Percentiles rank a stretch among this genome's conserved stretches.
Conservation (phyloP, 2,888 invertebrate genomes). For the Parthenolecanium corni region DNA sequence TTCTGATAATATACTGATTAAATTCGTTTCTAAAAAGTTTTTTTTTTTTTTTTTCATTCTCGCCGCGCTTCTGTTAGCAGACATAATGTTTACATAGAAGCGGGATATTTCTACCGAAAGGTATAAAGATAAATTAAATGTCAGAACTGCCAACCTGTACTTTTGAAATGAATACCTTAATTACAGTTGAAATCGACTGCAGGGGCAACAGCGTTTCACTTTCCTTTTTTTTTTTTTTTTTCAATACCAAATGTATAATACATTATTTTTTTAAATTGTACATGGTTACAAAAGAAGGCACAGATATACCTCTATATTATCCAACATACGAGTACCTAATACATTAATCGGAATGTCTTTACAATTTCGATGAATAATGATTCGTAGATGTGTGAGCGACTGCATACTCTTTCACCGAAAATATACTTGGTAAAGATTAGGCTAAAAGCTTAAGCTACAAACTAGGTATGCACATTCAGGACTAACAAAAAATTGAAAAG, state of each 20-base stretch:
- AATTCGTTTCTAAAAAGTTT: constrained; percentile 5
- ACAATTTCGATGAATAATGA: constrained; percentile 18
- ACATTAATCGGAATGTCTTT: constrained; percentile 20
- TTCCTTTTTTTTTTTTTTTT: constrained; percentile 10
- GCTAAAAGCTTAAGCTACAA: no score
- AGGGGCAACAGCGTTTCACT: not conserved
- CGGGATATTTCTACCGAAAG: constrained; percentile 11
- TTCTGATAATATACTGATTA: constrained; percentile 18
- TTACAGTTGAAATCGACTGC: constrained; percentile 12
- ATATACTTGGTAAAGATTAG: no score
- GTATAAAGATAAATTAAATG: constrained; percentile 26
- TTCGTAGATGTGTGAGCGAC: not conserved
- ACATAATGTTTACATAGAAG: constrained; percentile 24
- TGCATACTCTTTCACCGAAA: no score
- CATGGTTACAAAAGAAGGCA: not conserved
- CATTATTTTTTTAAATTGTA: not conserved
- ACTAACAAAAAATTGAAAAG: no score
- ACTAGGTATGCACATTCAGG: no score
- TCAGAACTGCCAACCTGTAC: constrained; percentile 19
- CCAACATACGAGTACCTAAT: not conserved
- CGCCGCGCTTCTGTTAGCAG: constrained; percentile 11
- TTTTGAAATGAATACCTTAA: constrained; percentile 27
- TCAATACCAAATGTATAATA: no score
- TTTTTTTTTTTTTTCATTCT: not conserved
- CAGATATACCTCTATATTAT: no score